Base-by-base conservation (phyloP, 2,797 vertebrate genomes). In the Jordanella pulchra region DNA sequence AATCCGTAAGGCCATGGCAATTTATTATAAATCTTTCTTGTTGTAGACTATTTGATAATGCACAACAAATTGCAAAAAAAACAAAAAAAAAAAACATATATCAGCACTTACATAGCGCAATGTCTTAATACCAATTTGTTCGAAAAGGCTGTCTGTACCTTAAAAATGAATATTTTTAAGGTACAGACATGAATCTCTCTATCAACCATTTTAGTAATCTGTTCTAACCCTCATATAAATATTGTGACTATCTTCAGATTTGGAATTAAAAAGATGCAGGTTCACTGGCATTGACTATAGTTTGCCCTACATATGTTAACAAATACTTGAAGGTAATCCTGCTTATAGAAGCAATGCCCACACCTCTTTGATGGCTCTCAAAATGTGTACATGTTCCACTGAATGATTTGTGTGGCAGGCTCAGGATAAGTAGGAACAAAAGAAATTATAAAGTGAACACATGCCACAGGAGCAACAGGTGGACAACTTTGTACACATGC, bases 11-110 rank as follows among this genome's bases (percentile, higher is more conserved):
- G 30, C 18, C 18, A 23, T 35, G 56, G 17, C 18, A 58, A 18
- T 11, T 30, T n/a, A 55, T 50, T 76, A 74, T 67, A 63, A 7
- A 71, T 56, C 69, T 77, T 60, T 75, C 67, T 60, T 12, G 12
- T 60, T 60, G 28, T 32, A 30, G 18, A 60, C 21, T 60, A 32
- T 60, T 15, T 58, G 6, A 48, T 17, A 48, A 17, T 48, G 12
- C 56, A 60, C 44, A 45, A 12, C 2, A 35, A 51, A 35, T 35
- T 35, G 18, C 35, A 35, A 11, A 15, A 45, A 45, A 45, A 45
- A 45, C 7, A 45, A 10, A 3, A 58, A 32, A 30, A 28, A 30
- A 17, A 18, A 17, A 30, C 28, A 28, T 17, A 56, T 6, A 56
- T 56, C 54, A 17, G 15, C 15, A 56, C 27, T 56, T 3, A 30